Percentiles rank a stretch among this genome's conserved stretches.
These are phyloP conservation scores for Istiophorus platypterus DNA, from an alignment of 2,113 vertebrate species.

Conservation along the genomic window DNA sequence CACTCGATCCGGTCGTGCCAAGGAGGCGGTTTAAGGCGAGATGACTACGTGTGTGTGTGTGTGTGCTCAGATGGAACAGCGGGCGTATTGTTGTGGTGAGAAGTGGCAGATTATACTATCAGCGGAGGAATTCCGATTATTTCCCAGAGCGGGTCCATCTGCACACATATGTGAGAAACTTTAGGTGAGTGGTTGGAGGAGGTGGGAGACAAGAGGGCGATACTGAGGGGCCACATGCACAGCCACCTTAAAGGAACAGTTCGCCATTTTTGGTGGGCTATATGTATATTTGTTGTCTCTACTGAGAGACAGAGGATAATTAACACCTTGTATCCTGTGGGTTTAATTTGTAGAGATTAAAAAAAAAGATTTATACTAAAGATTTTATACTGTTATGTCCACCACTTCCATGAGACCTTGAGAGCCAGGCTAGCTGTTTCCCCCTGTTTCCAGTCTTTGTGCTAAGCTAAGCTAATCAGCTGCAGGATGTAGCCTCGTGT, in stretches of 20 bases:
- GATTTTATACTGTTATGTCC: too few species aligned
- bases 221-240: neutral
- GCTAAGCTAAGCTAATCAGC: neutral
- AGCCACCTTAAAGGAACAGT: neutral
- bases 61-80: constrained; percentile 59
- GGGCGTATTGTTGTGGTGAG: constrained; percentile 68
- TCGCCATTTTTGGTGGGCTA: neutral
- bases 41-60: constrained; percentile 28
- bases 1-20: constrained; percentile 39
- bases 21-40: constrained; percentile 52
- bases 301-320: too few species aligned
- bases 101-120: constrained; percentile 75
- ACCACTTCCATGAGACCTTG: too few species aligned
- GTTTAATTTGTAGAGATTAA: too few species aligned
- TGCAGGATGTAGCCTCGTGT: neutral
- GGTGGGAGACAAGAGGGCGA: neutral
- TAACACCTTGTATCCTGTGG: too few species aligned
- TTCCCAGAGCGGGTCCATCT: constrained; percentile 56
- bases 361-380: too few species aligned
- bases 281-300: too few species aligned
- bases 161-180: constrained; percentile 56
- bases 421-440: neutral
- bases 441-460: neutral
- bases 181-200: constrained; percentile 9
- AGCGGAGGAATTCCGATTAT: constrained; percentile 78